These are phyloP conservation scores for Alosa sapidissima DNA, from an alignment of 2,797 vertebrate genomes.

Conservation along the genomic window DNA sequence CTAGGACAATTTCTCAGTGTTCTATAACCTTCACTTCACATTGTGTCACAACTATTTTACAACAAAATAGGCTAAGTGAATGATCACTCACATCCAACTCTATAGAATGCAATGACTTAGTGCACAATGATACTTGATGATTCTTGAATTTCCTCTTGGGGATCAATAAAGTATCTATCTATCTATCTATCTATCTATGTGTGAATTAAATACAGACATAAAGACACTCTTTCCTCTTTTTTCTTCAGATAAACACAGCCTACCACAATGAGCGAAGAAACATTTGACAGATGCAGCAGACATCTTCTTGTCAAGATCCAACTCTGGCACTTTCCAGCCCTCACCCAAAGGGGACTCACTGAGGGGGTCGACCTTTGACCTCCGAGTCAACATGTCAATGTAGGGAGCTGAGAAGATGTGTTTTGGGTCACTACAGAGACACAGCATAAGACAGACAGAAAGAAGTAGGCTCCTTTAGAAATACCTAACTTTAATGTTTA, in stretches of 20 bases:
- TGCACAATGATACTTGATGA: not conserved
- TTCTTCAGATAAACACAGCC: not conserved
- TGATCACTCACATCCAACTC: not conserved
- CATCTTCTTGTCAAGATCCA: constrained; percentile 66
- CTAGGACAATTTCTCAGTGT: not conserved
- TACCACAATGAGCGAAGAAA: constrained; percentile 69
- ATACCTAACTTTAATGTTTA: not conserved
- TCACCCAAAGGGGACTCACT: constrained; percentile 58
- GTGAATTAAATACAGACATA: not conserved
- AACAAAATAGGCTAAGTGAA: not conserved
- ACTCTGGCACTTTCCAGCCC: constrained; percentile 64
- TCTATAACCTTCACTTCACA: not conserved
- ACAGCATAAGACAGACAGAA: not conserved
- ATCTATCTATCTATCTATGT: not conserved
- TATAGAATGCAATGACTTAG: not conserved
- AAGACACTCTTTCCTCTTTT: not conserved
- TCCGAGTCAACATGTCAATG: constrained; percentile 67
- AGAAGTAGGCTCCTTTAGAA: not conserved
- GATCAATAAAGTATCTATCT: too few relatives aligned
- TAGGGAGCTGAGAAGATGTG: constrained; percentile 67
- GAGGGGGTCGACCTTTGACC: constrained; percentile 69
- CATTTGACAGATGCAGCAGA: constrained; percentile 65
- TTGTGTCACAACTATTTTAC: not conserved
- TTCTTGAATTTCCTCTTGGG: too few relatives aligned
- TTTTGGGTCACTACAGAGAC: constrained; percentile 66